Evolutionary conservation across 2,888 invertebrate genomes (phyloP).

Genomic region (Amphiduros pacificus): DNA sequence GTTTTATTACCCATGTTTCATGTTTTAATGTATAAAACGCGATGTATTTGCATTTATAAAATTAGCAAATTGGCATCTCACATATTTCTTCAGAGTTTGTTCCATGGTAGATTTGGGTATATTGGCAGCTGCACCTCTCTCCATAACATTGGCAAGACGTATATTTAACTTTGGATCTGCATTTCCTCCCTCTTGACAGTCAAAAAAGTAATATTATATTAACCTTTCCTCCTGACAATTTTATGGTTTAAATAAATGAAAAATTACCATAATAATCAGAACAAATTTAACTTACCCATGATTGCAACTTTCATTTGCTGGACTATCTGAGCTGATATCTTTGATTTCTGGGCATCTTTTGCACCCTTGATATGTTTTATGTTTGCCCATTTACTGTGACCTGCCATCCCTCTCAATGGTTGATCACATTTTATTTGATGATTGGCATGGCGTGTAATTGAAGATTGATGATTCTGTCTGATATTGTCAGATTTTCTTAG

Average conservation of each 20-base stretch:
- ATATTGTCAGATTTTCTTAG: too few species aligned
- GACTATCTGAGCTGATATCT: constrained; percentile 62
- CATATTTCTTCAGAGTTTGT: background rate
- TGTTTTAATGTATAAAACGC: too few species aligned
- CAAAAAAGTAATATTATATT: background rate
- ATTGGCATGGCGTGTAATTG: too few species aligned
- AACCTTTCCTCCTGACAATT: background rate
- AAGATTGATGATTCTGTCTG: too few species aligned
- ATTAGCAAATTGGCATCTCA: background rate
- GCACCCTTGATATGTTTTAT: constrained; percentile 67
- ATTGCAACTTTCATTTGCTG: constrained; percentile 68
- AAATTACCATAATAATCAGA: background rate
- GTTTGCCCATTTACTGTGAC: constrained; percentile 16
- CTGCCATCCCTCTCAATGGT: constrained; percentile 3
- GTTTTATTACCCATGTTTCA: too few species aligned
- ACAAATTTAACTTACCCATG: constrained; percentile 65
- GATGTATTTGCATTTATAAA: too few species aligned
- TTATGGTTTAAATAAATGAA: background rate
- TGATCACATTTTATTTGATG: background rate
- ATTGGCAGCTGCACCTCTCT: background rate
- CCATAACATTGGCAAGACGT: background rate
- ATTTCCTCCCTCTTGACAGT: background rate
- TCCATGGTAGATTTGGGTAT: background rate
- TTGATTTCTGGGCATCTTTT: constrained; percentile 66
- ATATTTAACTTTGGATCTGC: background rate